These are phyloP conservation scores for Crossocerus cetratus DNA, from an alignment of 2,888 invertebrate species.

Conservation along the genomic window DNA sequence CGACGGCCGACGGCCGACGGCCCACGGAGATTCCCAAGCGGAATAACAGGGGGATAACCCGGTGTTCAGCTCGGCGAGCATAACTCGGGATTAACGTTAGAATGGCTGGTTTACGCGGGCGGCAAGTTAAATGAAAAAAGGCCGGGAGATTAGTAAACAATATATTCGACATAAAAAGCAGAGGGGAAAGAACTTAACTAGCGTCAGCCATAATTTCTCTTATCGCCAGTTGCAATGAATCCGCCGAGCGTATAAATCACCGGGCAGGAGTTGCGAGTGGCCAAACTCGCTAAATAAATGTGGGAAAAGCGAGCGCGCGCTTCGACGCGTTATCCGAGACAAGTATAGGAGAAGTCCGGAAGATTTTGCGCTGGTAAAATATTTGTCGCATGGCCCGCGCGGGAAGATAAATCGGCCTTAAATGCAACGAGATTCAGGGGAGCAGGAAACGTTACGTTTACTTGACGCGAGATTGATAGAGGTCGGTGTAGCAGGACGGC, in stretches of 20 bases:
- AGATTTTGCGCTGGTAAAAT: conserved; percentile 25
- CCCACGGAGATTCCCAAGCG: too few species aligned
- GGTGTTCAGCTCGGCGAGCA: too few species aligned
- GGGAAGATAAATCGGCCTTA: conserved; percentile 41
- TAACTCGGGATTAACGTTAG: background rate
- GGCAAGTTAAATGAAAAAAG: background rate
- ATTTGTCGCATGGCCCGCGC: conserved; percentile 11
- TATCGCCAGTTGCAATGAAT: conserved; percentile 10
- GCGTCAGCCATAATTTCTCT: conserved; percentile 22
- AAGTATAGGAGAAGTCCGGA: conserved; percentile 9
- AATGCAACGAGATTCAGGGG: conserved; percentile 15
- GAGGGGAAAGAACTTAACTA: conserved; percentile 24
- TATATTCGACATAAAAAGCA: conserved; percentile 23
- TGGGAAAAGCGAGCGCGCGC: conserved; percentile 10
- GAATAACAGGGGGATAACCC: too few species aligned
- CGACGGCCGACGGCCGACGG: too few species aligned
- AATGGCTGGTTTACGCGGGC: background rate
- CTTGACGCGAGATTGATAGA: conserved; percentile 53
- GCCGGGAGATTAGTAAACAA: background rate
- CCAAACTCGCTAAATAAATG: conserved; percentile 21
- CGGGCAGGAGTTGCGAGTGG: background rate
- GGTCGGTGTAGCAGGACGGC: conserved; percentile 41
- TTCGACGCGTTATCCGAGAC: conserved; percentile 14
- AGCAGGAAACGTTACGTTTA: conserved; percentile 49
- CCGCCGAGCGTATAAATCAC: background rate